Evolutionary conservation across 1,140 invertebrate species (phyloP).

Genomic region (Periplaneta americana): DNA sequence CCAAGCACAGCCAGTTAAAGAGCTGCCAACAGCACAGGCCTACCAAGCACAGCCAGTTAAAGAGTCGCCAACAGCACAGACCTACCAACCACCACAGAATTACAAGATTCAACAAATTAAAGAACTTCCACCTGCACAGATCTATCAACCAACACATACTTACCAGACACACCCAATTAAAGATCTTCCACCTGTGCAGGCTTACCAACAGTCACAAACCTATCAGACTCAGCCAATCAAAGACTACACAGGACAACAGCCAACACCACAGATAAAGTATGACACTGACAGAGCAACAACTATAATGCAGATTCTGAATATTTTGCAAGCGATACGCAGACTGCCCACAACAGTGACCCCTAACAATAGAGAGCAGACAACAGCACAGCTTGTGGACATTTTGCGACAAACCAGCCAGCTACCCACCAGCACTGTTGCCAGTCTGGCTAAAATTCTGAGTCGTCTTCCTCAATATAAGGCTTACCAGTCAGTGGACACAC

Average conservation of each 20-base stretch:
- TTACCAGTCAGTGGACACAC: not conserved
- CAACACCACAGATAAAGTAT: not conserved
- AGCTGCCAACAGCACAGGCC: too few species aligned
- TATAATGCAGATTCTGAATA: conserved; percentile 7
- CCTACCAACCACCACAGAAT: not conserved
- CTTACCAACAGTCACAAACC: too few species aligned
- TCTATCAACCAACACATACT: not conserved
- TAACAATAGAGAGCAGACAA: not conserved
- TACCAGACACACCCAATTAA: too few species aligned
- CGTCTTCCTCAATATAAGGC: not conserved
- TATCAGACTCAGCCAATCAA: not conserved
- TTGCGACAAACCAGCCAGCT: not conserved
- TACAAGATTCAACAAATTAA: too few species aligned
- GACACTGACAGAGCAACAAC: not conserved
- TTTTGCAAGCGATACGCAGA: conserved; percentile 10
- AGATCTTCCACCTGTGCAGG: not conserved
- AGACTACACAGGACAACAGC: not conserved
- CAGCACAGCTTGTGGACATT: not conserved
- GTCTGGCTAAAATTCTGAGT: not conserved
- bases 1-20: not conserved
- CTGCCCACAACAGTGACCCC: not conserved
- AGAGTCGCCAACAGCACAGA: too few species aligned
- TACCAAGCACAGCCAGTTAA: not conserved
- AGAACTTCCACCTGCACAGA: not conserved
- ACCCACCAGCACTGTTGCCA: not conserved